A percentile compares a stretch with the other conserved stretches of the same genome.
These are phyloP conservation scores for Mantis religiosa DNA, from an alignment of 2,888 invertebrate genomes.

Conservation along the genomic window DNA sequence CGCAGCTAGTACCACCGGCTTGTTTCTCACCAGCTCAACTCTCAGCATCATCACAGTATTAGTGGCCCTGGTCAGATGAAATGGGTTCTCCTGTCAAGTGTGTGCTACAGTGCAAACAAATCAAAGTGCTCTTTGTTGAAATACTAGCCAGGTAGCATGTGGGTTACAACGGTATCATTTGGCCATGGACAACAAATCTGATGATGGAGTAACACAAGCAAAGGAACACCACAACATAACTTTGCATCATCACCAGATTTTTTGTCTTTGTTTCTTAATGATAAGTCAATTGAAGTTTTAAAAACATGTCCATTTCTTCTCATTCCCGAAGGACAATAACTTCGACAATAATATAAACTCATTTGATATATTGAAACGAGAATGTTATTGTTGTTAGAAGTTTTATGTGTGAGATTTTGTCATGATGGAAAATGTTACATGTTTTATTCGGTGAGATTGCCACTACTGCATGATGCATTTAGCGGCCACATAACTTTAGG, in stretches of 20 bases:
- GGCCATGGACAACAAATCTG: not conserved
- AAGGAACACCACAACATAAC: not conserved
- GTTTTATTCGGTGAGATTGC: too few species aligned
- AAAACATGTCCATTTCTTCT: slow-evolving; percentile 9
- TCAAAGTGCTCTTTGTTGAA: slow-evolving; percentile 14
- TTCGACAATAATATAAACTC: not conserved
- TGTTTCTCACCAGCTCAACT: not conserved
- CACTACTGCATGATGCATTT: not conserved
- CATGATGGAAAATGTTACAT: not conserved
- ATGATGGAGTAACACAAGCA: not conserved
- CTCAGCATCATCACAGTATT: not conserved
- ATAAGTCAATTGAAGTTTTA: not conserved
- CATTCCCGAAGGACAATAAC: slow-evolving; percentile 5
- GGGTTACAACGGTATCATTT: not conserved
- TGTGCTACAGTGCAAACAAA: not conserved
- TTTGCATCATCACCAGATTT: not conserved
- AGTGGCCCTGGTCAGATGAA: slow-evolving; percentile 2
- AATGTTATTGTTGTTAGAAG: not conserved
- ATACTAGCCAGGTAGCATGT: not conserved
- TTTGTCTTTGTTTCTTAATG: not conserved
- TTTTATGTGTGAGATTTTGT: not conserved
- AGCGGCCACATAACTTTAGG: not conserved
- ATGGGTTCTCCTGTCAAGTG: not conserved
- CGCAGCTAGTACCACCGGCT: not conserved
- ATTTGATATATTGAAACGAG: not conserved